phyloP scores from a whole-genome alignment of 2,888 invertebrate species.

The Melanchra persicariae region DNA sequence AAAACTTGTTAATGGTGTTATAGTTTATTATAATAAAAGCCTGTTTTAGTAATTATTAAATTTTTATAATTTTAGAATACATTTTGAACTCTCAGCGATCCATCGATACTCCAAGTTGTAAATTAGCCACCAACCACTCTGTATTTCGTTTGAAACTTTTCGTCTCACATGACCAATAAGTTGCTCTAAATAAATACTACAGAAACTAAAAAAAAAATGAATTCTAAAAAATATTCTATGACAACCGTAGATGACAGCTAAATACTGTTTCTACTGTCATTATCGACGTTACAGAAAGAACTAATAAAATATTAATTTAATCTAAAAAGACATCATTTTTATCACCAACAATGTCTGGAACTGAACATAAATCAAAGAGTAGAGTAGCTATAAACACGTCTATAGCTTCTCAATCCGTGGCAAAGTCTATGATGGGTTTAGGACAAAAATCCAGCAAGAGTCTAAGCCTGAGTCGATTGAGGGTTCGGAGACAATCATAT shows the following conservation, averaged over 20 bases:
- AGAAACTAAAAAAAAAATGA: not conserved
- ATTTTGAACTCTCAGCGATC: too few species aligned
- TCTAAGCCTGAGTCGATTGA: slow-evolving; percentile 74
- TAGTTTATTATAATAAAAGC: not conserved
- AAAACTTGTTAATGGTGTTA: not conserved
- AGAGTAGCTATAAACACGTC: slow-evolving; percentile 9
- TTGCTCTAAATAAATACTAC: not conserved
- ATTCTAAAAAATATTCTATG: slow-evolving; percentile 2
- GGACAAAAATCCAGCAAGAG: not conserved
- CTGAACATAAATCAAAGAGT: accelerated
- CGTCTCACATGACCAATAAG: not conserved
- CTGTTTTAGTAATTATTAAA: too few species aligned
- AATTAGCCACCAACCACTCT: not conserved
- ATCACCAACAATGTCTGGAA: not conserved
- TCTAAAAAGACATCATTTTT: not conserved
- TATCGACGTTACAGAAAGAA: not conserved
- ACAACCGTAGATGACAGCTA: slow-evolving; percentile 5
- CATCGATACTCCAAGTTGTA: too few species aligned
- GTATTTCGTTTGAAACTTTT: not conserved
- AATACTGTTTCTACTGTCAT: slow-evolving; percentile 5
- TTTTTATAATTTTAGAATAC: too few species aligned
- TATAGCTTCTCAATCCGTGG: accelerated
- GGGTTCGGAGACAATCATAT: slow-evolving; percentile 76
- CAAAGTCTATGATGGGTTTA: not conserved
- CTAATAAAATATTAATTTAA: not conserved